A percentile compares a stretch with the other conserved stretches of the same genome.
Evolutionary conservation across 2,888 invertebrate genomes (phyloP).

Genomic region (Apamea anceps): DNA sequence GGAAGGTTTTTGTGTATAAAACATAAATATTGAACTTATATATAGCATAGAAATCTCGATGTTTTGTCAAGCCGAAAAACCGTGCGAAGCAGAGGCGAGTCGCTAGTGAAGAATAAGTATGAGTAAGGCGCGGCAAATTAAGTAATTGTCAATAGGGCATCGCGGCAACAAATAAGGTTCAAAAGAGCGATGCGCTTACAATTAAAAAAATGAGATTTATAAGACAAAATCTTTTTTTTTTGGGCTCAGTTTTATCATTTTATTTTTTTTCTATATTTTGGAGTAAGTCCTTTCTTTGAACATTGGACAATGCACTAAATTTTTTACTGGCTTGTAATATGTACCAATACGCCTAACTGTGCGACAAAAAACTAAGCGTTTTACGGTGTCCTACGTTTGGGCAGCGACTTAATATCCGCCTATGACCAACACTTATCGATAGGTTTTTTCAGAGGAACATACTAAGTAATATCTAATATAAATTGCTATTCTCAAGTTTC

Average conservation of each 20-base stretch:
- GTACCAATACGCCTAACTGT: too few species aligned
- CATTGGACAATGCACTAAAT: too few species aligned
- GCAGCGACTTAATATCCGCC: background rate
- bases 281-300: too few species aligned
- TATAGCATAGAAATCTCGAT: background rate
- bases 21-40: background rate
- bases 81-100: too few species aligned
- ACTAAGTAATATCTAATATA: slow-evolving; percentile 17
- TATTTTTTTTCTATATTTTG: too few species aligned
- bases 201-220: background rate
- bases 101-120: too few species aligned
- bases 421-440: background rate
- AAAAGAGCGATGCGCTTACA: too few species aligned
- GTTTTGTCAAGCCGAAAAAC: too few species aligned
- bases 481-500: slow-evolving; percentile 21
- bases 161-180: too few species aligned
- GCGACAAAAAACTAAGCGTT: background rate
- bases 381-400: background rate
- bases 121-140: too few species aligned
- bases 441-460: background rate
- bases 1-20: background rate
- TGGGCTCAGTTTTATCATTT: background rate
- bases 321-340: too few species aligned
- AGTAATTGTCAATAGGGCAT: too few species aligned
- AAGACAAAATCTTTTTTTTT: background rate